phyloP scores from a whole-genome alignment of 64 coral and sea anemone genomes.

The Montipora foliosa region DNA sequence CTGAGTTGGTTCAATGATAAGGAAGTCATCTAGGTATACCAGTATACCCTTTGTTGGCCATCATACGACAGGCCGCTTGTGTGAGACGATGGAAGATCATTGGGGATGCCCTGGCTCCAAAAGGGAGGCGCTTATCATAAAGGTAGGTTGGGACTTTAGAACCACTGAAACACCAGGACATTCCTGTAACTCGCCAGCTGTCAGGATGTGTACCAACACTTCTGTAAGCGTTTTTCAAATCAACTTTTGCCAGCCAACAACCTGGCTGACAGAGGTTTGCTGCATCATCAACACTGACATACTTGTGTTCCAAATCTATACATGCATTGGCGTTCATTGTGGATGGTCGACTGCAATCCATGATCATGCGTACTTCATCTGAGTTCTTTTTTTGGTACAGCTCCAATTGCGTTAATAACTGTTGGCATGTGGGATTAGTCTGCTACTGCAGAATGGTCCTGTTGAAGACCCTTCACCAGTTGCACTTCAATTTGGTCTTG shows the following conservation, averaged over 20 bases:
- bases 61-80: conserved; percentile 68
- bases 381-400: conserved; percentile 23
- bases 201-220: conserved; percentile 50
- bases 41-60: conserved; percentile 32
- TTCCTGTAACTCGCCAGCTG: conserved; percentile 38
- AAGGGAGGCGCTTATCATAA: conserved; percentile 60
- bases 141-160: conserved; percentile 38
- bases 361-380: conserved; percentile 10
- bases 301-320: neutral
- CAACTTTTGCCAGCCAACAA: conserved; percentile 56
- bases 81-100: conserved; percentile 66
- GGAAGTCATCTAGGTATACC: conserved; percentile 61
- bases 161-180: conserved; percentile 52
- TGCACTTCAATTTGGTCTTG: conserved; percentile 11
- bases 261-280: neutral
- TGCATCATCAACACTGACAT: neutral
- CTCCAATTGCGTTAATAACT: conserved; percentile 24
- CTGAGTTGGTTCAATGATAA: conserved; percentile 51
- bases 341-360: conserved; percentile 14
- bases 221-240: conserved; percentile 49
- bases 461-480: neutral
- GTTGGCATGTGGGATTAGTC: neutral
- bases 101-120: conserved; percentile 58
- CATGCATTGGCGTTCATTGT: neutral
- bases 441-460: conserved; percentile 19